Evolutionary conservation across 2,888 invertebrate species (phyloP), one percentile per base, ranked within the genome.

Genomic region (Bombylius major): DNA sequence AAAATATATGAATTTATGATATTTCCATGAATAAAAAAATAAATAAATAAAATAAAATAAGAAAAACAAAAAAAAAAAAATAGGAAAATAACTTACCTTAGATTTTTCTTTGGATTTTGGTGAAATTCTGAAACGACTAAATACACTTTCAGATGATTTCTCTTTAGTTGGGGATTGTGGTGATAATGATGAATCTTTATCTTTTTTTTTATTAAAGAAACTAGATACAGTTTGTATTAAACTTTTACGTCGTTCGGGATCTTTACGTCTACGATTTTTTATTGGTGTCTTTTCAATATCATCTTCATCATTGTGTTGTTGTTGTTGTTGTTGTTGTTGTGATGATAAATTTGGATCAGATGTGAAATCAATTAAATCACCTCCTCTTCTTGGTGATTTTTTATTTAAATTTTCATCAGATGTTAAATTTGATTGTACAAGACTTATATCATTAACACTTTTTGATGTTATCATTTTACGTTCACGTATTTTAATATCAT

Each of bases 151-250:
- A 9, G 56, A 12, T 32, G 62, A 59, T 53, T 65, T 62, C 48
- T 61, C 59, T 34, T 62, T 58, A 3, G 61, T 57, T 7, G 64
- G 61, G 45, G 63, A 64, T 45, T 61, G 57, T 36, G 61, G 59
- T 60, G 58, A 86, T 82, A 58, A 88, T 56, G 50, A 86, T 82
- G 59, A 88, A 83, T 56, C 86, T 81, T 73, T 84, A 84, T 61
- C 59, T 58, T 64, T 62, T 76, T 66, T 58, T 70, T 87, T 86
- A 65, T 83, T 81, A 69, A 92, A 87, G 70, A 91, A 87, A 70
- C 84, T 89, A 23, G 89, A 86, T 60, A 92, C 83, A 53, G 89
- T 83, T 74, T 87, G 89, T 66, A 90, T 89, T 54, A 91, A 83
- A 72, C 89, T 89, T 66, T 84, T 88, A 59, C 89, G 79, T 60